These are phyloP conservation scores for Thereva unica DNA, from an alignment of 2,888 invertebrate genomes.

Conservation along the genomic window DNA sequence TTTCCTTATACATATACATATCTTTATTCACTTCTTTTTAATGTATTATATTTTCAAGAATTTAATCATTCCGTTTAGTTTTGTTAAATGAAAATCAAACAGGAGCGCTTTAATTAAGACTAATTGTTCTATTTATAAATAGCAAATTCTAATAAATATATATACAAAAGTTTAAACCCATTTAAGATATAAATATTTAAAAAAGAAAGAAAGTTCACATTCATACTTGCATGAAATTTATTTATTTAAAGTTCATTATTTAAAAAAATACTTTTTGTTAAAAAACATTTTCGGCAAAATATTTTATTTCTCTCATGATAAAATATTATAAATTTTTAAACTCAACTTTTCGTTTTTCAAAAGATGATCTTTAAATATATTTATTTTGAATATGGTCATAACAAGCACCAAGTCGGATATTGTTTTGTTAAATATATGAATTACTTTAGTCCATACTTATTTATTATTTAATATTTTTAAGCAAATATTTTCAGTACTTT, in stretches of 20 bases:
- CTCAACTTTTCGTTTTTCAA: too few relatives aligned
- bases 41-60: conserved; percentile 22
- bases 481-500: too few relatives aligned
- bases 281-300: too few relatives aligned
- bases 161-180: conserved; percentile 25
- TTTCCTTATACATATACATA: conserved; percentile 17
- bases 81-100: conserved; percentile 43
- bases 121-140: conserved; percentile 35
- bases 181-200: conserved; percentile 28
- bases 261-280: conserved; percentile 24
- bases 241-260: conserved; percentile 30
- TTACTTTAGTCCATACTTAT: too few relatives aligned
- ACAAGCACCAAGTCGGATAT: too few relatives aligned
- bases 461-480: too few relatives aligned
- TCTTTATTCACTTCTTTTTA: conserved; percentile 17
- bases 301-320: too few relatives aligned
- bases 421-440: too few relatives aligned
- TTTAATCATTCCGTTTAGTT: conserved; percentile 11
- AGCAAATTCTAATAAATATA: conserved; percentile 24
- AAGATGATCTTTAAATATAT: too few relatives aligned
- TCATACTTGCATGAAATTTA: conserved; percentile 20
- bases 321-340: too few relatives aligned
- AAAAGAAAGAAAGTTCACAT: neutral
- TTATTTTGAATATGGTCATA: too few relatives aligned
- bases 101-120: conserved; percentile 46